phyloP scores from a whole-genome alignment of 2,113 vertebrate genomes.

The Perca flavescens region DNA sequence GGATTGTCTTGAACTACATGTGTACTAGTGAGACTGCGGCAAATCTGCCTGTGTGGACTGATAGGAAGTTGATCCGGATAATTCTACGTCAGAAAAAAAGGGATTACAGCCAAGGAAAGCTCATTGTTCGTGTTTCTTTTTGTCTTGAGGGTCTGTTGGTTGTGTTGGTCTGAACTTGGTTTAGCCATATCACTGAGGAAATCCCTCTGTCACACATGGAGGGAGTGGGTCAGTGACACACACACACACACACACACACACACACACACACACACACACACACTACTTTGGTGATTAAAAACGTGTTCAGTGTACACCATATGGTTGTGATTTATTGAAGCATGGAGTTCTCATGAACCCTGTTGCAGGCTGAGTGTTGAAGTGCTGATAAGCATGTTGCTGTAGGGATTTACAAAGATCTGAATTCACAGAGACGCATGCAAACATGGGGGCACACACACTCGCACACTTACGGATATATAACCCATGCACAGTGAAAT shows the following conservation, averaged over 20 bases:
- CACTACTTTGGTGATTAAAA: conserved; percentile 32
- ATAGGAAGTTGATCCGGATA: conserved; percentile 72
- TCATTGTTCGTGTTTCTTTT: conserved; percentile 48
- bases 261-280: not conserved
- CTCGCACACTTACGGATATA: not conserved
- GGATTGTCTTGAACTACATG: conserved; percentile 38
- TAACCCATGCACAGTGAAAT: not conserved
- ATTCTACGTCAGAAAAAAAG: conserved; percentile 57
- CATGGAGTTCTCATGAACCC: conserved; percentile 15
- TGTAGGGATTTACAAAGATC: conserved; percentile 38
- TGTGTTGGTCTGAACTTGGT: conserved; percentile 45
- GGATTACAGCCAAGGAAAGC: conserved; percentile 49
- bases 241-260: not conserved
- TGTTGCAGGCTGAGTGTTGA: conserved; percentile 19
- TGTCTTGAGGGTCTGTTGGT: conserved; percentile 42
- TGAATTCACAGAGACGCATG: conserved; percentile 4
- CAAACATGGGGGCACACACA: conserved; percentile 9
- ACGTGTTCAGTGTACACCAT: conserved; percentile 14
- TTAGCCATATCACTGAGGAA: conserved; percentile 26
- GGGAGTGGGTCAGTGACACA: conserved; percentile 16
- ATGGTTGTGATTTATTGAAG: conserved; percentile 30
- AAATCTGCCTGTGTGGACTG: conserved; percentile 69
- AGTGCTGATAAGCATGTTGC: conserved; percentile 41
- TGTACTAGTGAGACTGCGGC: conserved; percentile 45
- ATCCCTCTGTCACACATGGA: conserved; percentile 28